Conservation (phyloP, 2,113 vertebrate genomes). For the Echinops telfairi region DNA sequence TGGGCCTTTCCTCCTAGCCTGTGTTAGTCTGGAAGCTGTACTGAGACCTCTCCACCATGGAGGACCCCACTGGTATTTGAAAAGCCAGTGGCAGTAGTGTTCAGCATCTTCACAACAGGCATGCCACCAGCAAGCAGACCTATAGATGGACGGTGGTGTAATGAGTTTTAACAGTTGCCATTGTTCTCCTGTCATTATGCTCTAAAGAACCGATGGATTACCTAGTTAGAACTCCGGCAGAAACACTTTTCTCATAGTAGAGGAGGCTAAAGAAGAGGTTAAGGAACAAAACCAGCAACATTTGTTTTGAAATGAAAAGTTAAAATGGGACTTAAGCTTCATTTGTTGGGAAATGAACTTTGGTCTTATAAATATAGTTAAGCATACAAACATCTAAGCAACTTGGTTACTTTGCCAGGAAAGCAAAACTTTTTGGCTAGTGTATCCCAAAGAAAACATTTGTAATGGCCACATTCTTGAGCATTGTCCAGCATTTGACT, state of each 20-base stretch:
- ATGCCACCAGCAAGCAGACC: too few relatives aligned
- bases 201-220: background rate
- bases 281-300: background rate
- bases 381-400: conserved; percentile 27
- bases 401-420: conserved; percentile 53
- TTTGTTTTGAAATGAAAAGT: background rate
- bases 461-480: conserved; percentile 35
- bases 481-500: background rate
- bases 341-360: conserved; percentile 65
- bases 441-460: conserved; percentile 61
- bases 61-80: too few relatives aligned
- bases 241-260: background rate
- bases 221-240: background rate
- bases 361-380: conserved; percentile 64
- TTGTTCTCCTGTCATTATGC: background rate
- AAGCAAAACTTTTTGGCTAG: conserved; percentile 24
- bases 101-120: too few relatives aligned
- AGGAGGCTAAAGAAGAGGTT: conserved; percentile 44
- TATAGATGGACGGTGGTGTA: background rate
- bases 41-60: too few relatives aligned
- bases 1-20: too few relatives aligned
- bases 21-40: too few relatives aligned
- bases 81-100: too few relatives aligned
- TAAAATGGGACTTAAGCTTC: background rate
- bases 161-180: background rate